Evolutionary conservation across 1,140 invertebrate species (phyloP).

Genomic region (Magallana gigas): DNA sequence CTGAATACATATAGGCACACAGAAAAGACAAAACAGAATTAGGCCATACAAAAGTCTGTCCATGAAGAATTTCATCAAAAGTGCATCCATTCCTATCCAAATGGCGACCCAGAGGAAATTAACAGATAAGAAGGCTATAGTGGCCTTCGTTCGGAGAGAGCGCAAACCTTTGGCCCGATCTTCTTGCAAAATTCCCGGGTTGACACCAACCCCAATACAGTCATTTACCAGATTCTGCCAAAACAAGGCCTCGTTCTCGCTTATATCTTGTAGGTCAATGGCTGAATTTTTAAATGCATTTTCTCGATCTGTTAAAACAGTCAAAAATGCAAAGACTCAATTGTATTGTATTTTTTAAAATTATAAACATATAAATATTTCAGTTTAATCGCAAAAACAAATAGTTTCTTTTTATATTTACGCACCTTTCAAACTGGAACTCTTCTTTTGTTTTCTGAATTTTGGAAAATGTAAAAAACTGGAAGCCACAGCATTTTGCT

Average conservation of each 20-base stretch:
- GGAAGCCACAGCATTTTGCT: conserved; percentile 61
- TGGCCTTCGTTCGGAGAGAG: conserved; percentile 48
- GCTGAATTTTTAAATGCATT: conserved; percentile 27
- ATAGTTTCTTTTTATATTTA: neutral
- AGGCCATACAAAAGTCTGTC: conserved; percentile 60
- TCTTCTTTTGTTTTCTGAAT: conserved; percentile 57
- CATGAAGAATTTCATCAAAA: conserved; percentile 20
- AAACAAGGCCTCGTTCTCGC: conserved; percentile 55
- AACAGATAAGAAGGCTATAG: conserved; percentile 47
- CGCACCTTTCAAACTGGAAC: conserved; percentile 45
- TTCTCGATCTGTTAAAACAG: neutral
- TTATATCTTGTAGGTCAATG: conserved; percentile 50
- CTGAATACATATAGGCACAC: conserved; percentile 62
- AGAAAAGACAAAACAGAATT: conserved; percentile 57
- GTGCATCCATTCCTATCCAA: conserved; percentile 55
- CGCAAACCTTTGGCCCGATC: conserved; percentile 55
- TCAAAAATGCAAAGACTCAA: too few relatives aligned
- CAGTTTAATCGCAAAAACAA: too few relatives aligned
- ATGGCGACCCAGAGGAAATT: conserved; percentile 61
- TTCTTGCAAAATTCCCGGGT: conserved; percentile 53
- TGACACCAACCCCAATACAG: conserved; percentile 56
- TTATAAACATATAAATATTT: too few relatives aligned
- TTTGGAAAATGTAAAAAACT: conserved; percentile 60
- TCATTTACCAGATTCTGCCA: conserved; percentile 54
- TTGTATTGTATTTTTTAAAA: too few relatives aligned